Evolutionary conservation across 2,113 vertebrate genomes (phyloP).

Genomic region (Psammodynastes pulverulentus): DNA sequence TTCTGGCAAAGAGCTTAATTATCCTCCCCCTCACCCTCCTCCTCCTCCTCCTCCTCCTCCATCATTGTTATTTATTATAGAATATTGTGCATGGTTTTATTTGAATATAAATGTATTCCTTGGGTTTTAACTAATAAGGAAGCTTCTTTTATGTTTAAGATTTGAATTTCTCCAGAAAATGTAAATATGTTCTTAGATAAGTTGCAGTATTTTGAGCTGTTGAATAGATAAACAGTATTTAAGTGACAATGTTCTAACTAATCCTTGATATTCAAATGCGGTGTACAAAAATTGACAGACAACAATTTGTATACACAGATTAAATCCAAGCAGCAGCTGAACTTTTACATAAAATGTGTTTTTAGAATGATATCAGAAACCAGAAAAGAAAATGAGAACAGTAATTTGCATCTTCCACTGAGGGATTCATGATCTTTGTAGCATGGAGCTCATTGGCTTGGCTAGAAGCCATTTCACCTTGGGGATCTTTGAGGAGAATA

Average conservation of each 20-base stretch:
- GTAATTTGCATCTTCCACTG: not conserved
- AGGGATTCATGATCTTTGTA: constrained; percentile 44
- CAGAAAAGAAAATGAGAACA: constrained; percentile 31
- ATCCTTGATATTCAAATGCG: constrained; percentile 47
- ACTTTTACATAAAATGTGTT: constrained; percentile 22
- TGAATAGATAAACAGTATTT: constrained; percentile 34
- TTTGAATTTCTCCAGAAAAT: constrained; percentile 25
- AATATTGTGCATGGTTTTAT: constrained; percentile 24
- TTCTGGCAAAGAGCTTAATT: not conserved
- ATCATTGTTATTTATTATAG: not conserved
- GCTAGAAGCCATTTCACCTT: constrained; percentile 31
- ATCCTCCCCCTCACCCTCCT: not conserved
- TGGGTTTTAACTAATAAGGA: not conserved
- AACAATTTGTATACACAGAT: constrained; percentile 6
- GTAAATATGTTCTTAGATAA: constrained; percentile 17
- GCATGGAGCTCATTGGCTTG: constrained; percentile 24
- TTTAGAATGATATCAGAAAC: constrained; percentile 38
- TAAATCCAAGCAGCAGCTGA: constrained; percentile 2
- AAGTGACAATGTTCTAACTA: constrained; percentile 32
- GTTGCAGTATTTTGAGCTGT: constrained; percentile 30
- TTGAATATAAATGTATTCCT: constrained; percentile 7
- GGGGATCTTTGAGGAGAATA: constrained; percentile 8
- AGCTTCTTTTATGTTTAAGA: constrained; percentile 28
- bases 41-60: not conserved
- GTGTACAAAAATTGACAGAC: constrained; percentile 24